Evolutionary conservation across 2,797 vertebrate species (phyloP).

Genomic region (Molossus molossus): DNA sequence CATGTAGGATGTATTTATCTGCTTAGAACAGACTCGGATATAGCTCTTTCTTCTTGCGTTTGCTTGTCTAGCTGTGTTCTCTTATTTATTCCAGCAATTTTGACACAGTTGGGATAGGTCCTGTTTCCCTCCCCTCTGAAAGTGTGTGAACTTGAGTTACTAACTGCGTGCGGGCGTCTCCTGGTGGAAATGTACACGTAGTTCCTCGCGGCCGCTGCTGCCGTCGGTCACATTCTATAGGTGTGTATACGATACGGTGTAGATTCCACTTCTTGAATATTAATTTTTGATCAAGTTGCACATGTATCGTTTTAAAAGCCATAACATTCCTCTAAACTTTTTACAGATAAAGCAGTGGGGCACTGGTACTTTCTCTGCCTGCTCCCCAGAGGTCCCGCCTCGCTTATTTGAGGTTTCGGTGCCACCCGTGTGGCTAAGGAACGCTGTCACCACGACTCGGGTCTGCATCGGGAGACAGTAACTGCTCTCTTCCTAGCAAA

Average conservation of each 20-base stretch:
- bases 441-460: accelerated
- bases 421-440: neutral
- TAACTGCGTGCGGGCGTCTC: neutral
- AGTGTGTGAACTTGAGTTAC: too few species aligned
- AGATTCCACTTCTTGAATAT: neutral
- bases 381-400: neutral
- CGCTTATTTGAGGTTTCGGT: neutral
- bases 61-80: neutral
- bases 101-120: too few species aligned
- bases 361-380: neutral
- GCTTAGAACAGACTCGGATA: neutral
- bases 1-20: neutral
- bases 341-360: neutral
- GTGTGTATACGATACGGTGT: neutral
- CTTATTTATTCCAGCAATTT: neutral
- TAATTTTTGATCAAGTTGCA: neutral
- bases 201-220: neutral
- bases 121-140: neutral
- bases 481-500: neutral
- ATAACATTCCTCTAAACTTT: neutral
- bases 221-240: neutral
- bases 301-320: neutral
- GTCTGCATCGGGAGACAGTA: neutral
- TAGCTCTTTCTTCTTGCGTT: neutral
- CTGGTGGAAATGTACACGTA: accelerated